Evolutionary conservation across 2,888 invertebrate species (phyloP), one percentile per base, ranked within the genome.

Genomic region (Hirtodrosophila cameraria): DNA sequence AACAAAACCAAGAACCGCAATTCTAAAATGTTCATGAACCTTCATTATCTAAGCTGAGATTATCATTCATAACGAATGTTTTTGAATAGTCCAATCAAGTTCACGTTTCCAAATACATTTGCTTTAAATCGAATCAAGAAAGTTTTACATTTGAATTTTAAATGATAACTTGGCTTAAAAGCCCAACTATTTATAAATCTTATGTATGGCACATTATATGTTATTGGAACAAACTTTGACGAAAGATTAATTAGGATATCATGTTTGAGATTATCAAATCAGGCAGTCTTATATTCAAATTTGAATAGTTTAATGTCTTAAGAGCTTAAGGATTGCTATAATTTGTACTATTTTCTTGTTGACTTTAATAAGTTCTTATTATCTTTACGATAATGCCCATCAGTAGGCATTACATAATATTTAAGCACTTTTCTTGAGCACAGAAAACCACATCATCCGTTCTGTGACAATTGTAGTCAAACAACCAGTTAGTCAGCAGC

Each of bases 111-210:
- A 65, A 59, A 72, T 65, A 33, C 36, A 77, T 57, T 61, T 49
- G 45, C 15, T 50, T 33, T 31, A 54, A 71, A 42, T 60, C 38
- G 64, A 57, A 35, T 45, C 58, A 64, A 62, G 78, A 84, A 64
- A 74, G 70, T 77, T 53, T 46, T 28, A 11, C 48, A 79, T 79
- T 85, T 81, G 85, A 65, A 62, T 79, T 79, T 74, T 42, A 85
- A 79, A 79, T 79, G 39, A 53, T 27, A 43, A 42, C 35, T 8
- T 18, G 23, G 31, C 52, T 52, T 53, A 43, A 53, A n/a, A 45
- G 27, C 23, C 23, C n/a, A 42, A 38, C 15, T 49, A 49, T 49
- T 52, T 41, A 20, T 52, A 48, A 28, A 15, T 25, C 50, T 54
- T 41, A 49, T 60, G 28, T 27, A 43, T 48, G 31, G 36, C 20